Percentiles rank a stretch among this genome's conserved stretches.
Conservation (phyloP, 2,797 vertebrate genomes). For the Etheostoma perlongum region DNA sequence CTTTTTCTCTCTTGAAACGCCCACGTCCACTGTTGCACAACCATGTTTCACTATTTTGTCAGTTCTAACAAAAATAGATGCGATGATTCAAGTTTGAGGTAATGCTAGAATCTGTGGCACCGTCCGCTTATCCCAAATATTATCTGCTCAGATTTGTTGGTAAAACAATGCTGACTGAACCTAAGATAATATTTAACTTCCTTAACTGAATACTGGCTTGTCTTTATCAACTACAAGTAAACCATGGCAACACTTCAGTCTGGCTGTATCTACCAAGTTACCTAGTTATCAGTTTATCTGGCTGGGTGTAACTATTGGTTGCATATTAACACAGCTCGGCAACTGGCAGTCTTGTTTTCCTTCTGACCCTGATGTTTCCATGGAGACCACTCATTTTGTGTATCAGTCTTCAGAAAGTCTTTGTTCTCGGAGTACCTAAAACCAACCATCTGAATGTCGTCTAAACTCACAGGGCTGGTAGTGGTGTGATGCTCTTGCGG, state of each 20-base stretch:
- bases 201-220: constrained; percentile 24
- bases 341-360: constrained; percentile 54
- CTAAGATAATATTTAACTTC: constrained; percentile 48
- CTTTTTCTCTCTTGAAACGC: constrained; percentile 50
- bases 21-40: constrained; percentile 73
- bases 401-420: constrained; percentile 38
- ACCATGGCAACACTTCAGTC: not conserved
- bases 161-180: not conserved
- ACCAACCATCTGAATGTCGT: constrained; percentile 50
- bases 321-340: constrained; percentile 22
- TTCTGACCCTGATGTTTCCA: constrained; percentile 63
- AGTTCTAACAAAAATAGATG: constrained; percentile 47
- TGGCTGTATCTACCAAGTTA: constrained; percentile 13
- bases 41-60: constrained; percentile 41
- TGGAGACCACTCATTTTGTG: constrained; percentile 44
- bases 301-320: constrained; percentile 22
- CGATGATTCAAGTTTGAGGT: constrained; percentile 34
- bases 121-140: constrained; percentile 26
- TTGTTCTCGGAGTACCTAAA: constrained; percentile 69
- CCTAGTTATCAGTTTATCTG: constrained; percentile 44
- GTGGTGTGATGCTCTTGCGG: constrained; percentile 45
- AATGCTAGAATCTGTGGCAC: constrained; percentile 2
- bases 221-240: constrained; percentile 44
- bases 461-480: constrained; percentile 56
- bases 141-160: not conserved